These are phyloP conservation scores for Thecocarcelia acutangulata DNA, from an alignment of 2,888 invertebrate genomes.

Conservation along the genomic window DNA sequence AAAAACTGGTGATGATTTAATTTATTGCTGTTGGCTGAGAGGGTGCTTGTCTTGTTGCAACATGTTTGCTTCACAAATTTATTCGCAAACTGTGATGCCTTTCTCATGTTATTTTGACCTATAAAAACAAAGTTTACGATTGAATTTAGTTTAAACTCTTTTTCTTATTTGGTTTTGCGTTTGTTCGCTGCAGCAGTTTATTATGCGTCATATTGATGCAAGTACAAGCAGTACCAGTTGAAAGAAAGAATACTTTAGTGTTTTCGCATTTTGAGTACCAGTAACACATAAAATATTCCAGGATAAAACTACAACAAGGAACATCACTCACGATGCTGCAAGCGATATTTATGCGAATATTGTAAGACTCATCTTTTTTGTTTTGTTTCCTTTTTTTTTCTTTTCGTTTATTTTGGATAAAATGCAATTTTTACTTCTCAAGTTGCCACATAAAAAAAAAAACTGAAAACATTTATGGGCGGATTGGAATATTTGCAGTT, in stretches of 20 bases:
- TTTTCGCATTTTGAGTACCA: slow-evolving; percentile 43
- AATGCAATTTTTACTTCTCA: slow-evolving; percentile 50
- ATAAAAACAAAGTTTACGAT: slow-evolving; percentile 67
- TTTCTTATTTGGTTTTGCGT: background rate
- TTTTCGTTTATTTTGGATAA: slow-evolving; percentile 1
- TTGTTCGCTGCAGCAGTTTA: slow-evolving; percentile 22
- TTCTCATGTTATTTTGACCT: slow-evolving; percentile 70
- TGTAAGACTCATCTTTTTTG: slow-evolving; percentile 26
- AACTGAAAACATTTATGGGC: slow-evolving; percentile 17
- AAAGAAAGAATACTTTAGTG: slow-evolving; percentile 31
- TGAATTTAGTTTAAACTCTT: slow-evolving; percentile 51
- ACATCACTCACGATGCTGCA: slow-evolving; percentile 56
- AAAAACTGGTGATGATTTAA: too few species aligned
- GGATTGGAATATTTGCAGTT: slow-evolving; percentile 37
- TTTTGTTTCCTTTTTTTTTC: too few species aligned
- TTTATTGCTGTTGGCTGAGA: too few species aligned
- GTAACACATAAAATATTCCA: slow-evolving; percentile 59
- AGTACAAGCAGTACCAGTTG: slow-evolving; percentile 17
- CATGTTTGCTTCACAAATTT: slow-evolving; percentile 45
- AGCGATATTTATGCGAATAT: slow-evolving; percentile 64
- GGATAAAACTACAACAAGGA: slow-evolving; percentile 55
- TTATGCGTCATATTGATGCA: slow-evolving; percentile 7
- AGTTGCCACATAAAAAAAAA: slow-evolving; percentile 35
- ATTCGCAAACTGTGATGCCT: slow-evolving; percentile 63
- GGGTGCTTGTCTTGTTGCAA: too few species aligned